A percentile compares a stretch with the other conserved stretches of the same genome.
phyloP scores from a whole-genome alignment of 2,113 vertebrate genomes.

The Pyxicephalus adspersus region DNA sequence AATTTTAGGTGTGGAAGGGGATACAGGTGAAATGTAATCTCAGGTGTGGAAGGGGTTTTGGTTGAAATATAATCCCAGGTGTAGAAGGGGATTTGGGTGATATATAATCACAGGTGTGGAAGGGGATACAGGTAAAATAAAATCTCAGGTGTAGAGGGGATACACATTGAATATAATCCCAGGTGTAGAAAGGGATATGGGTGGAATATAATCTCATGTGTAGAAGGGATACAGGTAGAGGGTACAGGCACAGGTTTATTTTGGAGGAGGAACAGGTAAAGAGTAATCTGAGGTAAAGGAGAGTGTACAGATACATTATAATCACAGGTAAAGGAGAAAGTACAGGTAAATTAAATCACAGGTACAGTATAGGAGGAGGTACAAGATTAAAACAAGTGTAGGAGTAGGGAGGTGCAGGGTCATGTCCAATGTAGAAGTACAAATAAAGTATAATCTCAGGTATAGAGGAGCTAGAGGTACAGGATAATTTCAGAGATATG shows the following conservation, averaged over 20 bases:
- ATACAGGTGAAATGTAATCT: not conserved
- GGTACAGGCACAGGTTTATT: not conserved
- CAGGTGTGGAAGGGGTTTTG: too few species aligned
- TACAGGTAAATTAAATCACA: not conserved
- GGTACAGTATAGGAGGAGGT: not conserved
- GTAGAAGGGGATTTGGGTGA: not conserved
- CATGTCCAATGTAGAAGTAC: not conserved
- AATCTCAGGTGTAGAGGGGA: too few species aligned
- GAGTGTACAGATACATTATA: not conserved
- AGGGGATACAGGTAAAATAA: not conserved
- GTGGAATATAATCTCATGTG: not conserved
- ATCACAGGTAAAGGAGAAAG: not conserved
- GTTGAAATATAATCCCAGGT: not conserved
- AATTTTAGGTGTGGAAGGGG: too few species aligned
- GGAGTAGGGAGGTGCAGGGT: not conserved
- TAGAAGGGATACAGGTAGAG: not conserved
- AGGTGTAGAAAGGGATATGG: not conserved
- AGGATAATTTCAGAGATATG: not conserved
- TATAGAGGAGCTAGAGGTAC: not conserved
- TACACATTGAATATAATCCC: not conserved
- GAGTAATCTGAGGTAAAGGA: not conserved
- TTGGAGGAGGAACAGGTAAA: not conserved
- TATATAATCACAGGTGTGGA: not conserved
- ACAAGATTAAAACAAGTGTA: too few species aligned
- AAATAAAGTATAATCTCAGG: not conserved